phyloP scores from a whole-genome alignment of 2,888 invertebrate genomes.

The Nasonovia ribisnigri region DNA sequence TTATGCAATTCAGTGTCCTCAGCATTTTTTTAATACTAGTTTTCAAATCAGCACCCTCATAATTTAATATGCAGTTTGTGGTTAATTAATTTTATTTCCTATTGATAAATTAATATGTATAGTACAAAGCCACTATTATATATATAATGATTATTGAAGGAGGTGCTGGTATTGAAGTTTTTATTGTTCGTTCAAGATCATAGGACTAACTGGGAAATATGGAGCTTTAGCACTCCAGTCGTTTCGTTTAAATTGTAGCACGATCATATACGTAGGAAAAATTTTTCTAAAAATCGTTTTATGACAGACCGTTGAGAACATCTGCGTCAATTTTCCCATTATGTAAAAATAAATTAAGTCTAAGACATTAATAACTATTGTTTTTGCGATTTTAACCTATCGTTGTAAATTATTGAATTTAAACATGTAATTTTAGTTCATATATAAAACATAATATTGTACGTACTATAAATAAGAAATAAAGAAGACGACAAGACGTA shows the following conservation, averaged over 20 bases:
- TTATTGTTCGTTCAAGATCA: neutral
- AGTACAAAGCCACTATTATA: neutral
- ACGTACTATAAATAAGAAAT: no score
- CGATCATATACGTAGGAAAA: neutral
- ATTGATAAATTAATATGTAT: neutral
- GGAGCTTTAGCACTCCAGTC: accelerated
- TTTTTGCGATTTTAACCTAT: neutral
- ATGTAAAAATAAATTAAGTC: no score
- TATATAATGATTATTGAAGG: neutral
- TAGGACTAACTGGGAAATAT: neutral
- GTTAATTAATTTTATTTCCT: neutral
- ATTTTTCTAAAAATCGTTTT: neutral
- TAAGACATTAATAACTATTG: no score
- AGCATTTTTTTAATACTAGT: neutral
- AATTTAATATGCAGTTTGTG: neutral
- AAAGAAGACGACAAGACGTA: no score
- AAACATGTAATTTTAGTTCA: neutral
- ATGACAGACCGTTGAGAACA: no score
- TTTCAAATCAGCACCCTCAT: neutral
- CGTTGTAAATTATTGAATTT: neutral
- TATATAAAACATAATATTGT: neutral
- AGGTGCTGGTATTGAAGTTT: neutral
- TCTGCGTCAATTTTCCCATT: no score
- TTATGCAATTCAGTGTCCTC: neutral
- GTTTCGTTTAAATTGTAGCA: neutral